Base-by-base conservation (phyloP, 2,888 invertebrate species). In the Stenichneumon culpator region DNA sequence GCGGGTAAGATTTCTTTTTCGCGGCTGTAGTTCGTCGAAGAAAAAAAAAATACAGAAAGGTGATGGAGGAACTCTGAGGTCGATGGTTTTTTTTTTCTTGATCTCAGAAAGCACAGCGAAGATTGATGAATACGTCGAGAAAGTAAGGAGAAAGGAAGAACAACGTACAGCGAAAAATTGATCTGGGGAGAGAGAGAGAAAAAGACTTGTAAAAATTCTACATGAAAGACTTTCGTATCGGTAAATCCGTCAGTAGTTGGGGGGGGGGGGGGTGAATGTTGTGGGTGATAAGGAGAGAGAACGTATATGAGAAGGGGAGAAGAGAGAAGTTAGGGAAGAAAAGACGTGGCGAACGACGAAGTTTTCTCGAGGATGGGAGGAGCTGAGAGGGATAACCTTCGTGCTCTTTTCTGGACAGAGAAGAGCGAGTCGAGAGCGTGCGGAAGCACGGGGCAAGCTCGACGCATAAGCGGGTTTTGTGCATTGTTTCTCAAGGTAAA, bases 331-430 rank as follows among this genome's bases (percentile, higher is more conserved):
- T 57, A 5, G 50, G 52, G 32, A 52, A 52, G 52, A 70, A 52
- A 50, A 69, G 28, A 50, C 5, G 50, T 32, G 28, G 28, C 19
- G 70, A 52, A 79, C 57, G 85, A 68, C 69, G 75, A 79, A 82
- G 79, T 79, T 85, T 82, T 57, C 14, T 79, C 84, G 68, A 70
- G 82, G 82, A 25, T 86, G 75, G 86, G 82, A 79, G 79, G 85
- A 82, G 86, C 79, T 85, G 86, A 52, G 52, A 52, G 52, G 70
- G 52, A 70, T 57, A 70, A 52, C 36, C 25, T 36, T 52, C 52
- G 70, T 32, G 69, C 19, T 32, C 32, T 28, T 32, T 52, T 36
- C 52, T 50, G 32, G 16, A 19, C 25, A 11, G 50, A 16, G 69
- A n/a, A 16, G 47, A 52, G 36, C 28, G 50, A 70, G 19, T 70